Evolutionary conservation across 23 tunicate genomes (phyloP).

Genomic region (Styela clava): DNA sequence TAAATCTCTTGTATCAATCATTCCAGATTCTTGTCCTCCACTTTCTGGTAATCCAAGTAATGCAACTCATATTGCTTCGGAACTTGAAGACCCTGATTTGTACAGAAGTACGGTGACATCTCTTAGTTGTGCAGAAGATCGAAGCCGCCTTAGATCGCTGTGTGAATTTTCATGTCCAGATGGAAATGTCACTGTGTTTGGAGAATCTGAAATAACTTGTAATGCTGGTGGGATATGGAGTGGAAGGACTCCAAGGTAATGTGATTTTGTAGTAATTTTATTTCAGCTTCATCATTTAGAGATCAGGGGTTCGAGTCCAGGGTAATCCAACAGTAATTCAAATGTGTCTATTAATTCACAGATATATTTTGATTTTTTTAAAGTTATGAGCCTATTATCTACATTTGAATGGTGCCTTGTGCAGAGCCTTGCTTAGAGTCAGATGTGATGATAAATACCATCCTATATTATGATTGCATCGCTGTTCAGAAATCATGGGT

Average conservation of each 20-base stretch:
- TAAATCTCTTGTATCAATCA: too few relatives aligned
- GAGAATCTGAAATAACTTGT: conserved; percentile 15
- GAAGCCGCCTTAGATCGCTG: not conserved
- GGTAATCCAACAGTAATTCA: too few relatives aligned
- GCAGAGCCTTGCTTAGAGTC: too few relatives aligned
- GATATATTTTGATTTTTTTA: too few relatives aligned
- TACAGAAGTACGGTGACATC: conserved; percentile 18
- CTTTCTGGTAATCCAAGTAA: conserved; percentile 13
- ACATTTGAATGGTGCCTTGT: too few relatives aligned
- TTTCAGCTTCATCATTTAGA: too few relatives aligned
- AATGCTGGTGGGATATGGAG: conserved; percentile 1
- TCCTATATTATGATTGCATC: too few relatives aligned
- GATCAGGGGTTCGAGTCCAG: too few relatives aligned
- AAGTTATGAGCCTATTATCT: too few relatives aligned
- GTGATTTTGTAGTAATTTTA: not conserved
- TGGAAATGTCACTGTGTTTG: conserved; percentile 14
- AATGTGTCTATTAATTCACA: too few relatives aligned
- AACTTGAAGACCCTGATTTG: not conserved
- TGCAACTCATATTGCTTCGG: conserved; percentile 14
- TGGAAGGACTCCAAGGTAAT: conserved; percentile 29
- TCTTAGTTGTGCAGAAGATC: conserved; percentile 13
- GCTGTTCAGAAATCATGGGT: too few relatives aligned
- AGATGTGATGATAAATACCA: too few relatives aligned
- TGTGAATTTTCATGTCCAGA: conserved; percentile 39
- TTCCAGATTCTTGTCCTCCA: conserved; percentile 27